These are phyloP conservation scores for Tiliqua scincoides DNA, from an alignment of 2,113 vertebrate genomes.

Conservation along the genomic window DNA sequence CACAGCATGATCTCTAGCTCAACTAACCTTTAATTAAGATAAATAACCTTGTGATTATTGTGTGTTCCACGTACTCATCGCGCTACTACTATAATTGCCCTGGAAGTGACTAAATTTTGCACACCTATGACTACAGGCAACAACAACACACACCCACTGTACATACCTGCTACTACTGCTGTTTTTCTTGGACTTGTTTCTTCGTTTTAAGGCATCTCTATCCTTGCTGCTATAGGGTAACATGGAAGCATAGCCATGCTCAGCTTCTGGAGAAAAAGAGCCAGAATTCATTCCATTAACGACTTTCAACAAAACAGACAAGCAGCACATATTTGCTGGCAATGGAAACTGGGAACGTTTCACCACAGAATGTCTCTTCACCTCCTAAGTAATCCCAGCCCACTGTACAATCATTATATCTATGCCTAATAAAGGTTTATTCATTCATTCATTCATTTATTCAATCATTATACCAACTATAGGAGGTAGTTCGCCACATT, in stretches of 20 bases:
- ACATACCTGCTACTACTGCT: constrained; percentile 79
- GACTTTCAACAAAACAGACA: constrained; percentile 45
- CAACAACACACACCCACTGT: neutral
- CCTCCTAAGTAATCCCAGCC: neutral
- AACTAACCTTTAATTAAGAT: neutral
- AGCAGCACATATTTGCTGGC: too few species aligned
- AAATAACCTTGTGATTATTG: neutral
- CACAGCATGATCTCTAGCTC: neutral
- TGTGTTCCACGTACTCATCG: neutral
- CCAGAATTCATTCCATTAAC: constrained; percentile 48
- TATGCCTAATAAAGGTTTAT: too few species aligned
- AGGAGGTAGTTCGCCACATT: too few species aligned
- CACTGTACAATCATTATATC: too few species aligned
- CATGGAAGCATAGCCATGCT: constrained; percentile 95
- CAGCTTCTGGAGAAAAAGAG: constrained; percentile 86
- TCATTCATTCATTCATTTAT: too few species aligned
- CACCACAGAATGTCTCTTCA: neutral
- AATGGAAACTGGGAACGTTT: neutral
- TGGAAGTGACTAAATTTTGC: neutral
- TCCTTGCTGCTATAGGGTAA: constrained; percentile 87
- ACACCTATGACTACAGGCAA: neutral
- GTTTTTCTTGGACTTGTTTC: constrained; percentile 90
- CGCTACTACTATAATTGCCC: neutral
- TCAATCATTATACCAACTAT: neutral
- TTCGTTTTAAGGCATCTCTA: constrained; percentile 85